Evolutionary conservation across 2,888 invertebrate species (phyloP).

Genomic region (Acleris cristana): DNA sequence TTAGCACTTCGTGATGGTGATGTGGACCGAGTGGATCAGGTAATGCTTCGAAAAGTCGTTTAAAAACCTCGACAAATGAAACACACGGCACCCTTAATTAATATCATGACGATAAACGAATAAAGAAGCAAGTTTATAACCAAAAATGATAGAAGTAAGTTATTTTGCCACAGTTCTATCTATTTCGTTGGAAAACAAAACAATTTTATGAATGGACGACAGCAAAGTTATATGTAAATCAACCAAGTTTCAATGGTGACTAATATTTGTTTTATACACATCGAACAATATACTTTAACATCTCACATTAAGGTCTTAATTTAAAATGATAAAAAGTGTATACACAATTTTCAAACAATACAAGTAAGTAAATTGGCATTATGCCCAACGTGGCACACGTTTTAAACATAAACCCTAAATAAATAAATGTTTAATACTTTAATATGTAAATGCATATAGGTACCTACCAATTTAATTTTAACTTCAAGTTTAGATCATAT

Average conservation of each 20-base stretch:
- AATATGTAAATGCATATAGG: too few relatives aligned
- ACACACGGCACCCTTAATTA: not conserved
- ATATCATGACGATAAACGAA: conserved; percentile 4
- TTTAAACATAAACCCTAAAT: conserved; percentile 1
- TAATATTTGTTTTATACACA: too few relatives aligned
- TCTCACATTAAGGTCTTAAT: too few relatives aligned
- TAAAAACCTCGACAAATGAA: not conserved
- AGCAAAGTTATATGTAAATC: not conserved
- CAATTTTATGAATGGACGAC: conserved; percentile 37
- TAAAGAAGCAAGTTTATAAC: not conserved
- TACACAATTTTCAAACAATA: too few relatives aligned
- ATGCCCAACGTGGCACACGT: conserved; percentile 8
- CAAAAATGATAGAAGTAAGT: conserved; percentile 44
- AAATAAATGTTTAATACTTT: too few relatives aligned
- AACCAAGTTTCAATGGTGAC: too few relatives aligned
- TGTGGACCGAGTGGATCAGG: conserved; percentile 14
- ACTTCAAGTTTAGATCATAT: too few relatives aligned
- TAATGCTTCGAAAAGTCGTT: too few relatives aligned
- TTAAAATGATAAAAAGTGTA: too few relatives aligned
- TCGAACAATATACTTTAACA: too few relatives aligned
- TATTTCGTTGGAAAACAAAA: conserved; percentile 41
- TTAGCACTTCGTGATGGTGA: conserved; percentile 15
- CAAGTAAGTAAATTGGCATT: conserved; percentile 10
- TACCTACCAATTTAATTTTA: too few relatives aligned
- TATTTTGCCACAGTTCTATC: conserved; percentile 59